These are phyloP conservation scores for Barypeithes pellucidus DNA, from an alignment of 2,888 invertebrate genomes.

Conservation along the genomic window DNA sequence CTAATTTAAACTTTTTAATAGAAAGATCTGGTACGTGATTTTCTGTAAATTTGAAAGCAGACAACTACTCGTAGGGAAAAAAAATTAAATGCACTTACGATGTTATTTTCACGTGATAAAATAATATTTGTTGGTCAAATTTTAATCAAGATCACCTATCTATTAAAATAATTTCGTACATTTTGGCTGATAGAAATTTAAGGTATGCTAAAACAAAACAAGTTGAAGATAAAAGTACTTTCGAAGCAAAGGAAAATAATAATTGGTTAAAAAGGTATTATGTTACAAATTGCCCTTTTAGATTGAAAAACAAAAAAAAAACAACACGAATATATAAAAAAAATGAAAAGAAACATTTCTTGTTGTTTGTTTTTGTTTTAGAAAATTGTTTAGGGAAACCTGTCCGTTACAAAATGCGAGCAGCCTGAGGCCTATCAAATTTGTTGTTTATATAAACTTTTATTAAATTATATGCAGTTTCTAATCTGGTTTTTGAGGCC, in stretches of 20 bases:
- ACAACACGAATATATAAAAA: neutral
- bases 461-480: slow-evolving; percentile 8
- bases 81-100: too few species aligned
- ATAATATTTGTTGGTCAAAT: too few species aligned
- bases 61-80: too few species aligned
- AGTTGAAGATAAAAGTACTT: slow-evolving; percentile 15
- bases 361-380: neutral
- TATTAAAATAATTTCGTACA: too few species aligned
- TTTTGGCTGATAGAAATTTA: neutral
- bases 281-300: slow-evolving; percentile 27
- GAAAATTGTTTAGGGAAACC: slow-evolving; percentile 11
- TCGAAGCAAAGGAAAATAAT: slow-evolving; percentile 6
- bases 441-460: neutral
- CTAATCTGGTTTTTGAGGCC: neutral
- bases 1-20: too few species aligned
- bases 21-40: too few species aligned
- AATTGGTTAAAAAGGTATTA: slow-evolving; percentile 22
- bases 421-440: neutral
- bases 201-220: slow-evolving; percentile 14
- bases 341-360: neutral
- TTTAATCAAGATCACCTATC: too few species aligned
- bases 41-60: too few species aligned
- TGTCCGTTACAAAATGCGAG: neutral
- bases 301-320: slow-evolving; percentile 15
- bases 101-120: too few species aligned